phyloP scores from a whole-genome alignment of 2,888 invertebrate genomes.

The Ceraclea dissimilis region DNA sequence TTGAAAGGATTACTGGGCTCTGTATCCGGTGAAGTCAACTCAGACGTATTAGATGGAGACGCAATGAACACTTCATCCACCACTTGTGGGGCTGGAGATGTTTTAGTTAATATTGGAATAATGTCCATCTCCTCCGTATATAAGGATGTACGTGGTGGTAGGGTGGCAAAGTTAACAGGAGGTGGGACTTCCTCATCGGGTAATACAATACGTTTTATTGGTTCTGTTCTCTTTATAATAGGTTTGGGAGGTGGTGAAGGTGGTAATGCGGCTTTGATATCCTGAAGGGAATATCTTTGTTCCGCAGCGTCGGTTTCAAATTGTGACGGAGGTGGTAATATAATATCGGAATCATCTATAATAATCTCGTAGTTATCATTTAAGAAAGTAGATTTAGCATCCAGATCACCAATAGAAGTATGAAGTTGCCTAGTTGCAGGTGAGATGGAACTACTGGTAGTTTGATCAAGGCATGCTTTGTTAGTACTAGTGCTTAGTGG shows the following conservation, averaged over 20 bases:
- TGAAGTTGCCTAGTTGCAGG: conserved; percentile 4
- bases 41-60: neutral
- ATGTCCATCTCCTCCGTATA: conserved; percentile 6
- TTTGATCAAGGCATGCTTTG: conserved; percentile 13
- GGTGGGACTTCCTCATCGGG: conserved; percentile 42
- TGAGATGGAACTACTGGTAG: conserved; percentile 1
- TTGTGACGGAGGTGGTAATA: conserved; percentile 21
- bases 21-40: no score
- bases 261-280: conserved; percentile 29
- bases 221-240: neutral
- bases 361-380: conserved; percentile 19
- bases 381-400: conserved; percentile 20
- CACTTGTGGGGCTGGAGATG: conserved; percentile 3
- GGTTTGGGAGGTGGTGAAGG: conserved; percentile 35
- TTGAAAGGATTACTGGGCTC: conserved; percentile 35
- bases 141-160: conserved; percentile 30
- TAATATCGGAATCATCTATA: conserved; percentile 22
- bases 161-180: conserved; percentile 43
- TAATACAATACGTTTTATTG: conserved; percentile 28
- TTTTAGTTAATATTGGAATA: conserved; percentile 4
- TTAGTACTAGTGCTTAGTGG: neutral
- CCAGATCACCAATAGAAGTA: conserved; percentile 13
- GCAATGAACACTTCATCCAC: conserved; percentile 15
- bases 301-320: conserved; percentile 13
- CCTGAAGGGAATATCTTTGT: conserved; percentile 10